phyloP scores from a whole-genome alignment of 2,888 invertebrate species.

The Drosophila sordidula region DNA sequence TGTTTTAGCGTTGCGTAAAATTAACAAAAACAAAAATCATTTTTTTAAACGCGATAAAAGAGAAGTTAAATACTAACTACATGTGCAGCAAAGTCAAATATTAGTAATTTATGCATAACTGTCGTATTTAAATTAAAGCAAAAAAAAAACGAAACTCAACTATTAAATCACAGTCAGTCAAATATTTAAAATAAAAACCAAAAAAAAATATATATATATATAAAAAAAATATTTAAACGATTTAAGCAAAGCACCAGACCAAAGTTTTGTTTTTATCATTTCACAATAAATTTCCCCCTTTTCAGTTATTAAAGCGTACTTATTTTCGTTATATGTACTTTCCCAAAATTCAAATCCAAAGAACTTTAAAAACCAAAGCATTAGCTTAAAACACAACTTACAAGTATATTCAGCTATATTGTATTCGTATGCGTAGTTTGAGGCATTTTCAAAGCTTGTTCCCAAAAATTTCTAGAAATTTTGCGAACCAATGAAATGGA shows the following conservation, averaged over 20 bases:
- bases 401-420: slow-evolving; percentile 69
- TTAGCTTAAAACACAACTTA: slow-evolving; percentile 51
- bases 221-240: slow-evolving; percentile 51
- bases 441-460: slow-evolving; percentile 83
- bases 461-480: slow-evolving; percentile 80
- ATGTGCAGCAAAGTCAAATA: slow-evolving; percentile 56
- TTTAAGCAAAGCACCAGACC: slow-evolving; percentile 41
- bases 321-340: slow-evolving; percentile 17
- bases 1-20: slow-evolving; percentile 77
- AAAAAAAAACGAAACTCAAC: slow-evolving; percentile 39
- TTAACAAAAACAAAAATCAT: slow-evolving; percentile 38
- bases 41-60: slow-evolving; percentile 46
- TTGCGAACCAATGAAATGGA: slow-evolving; percentile 68
- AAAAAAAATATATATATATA: slow-evolving; percentile 31
- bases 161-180: slow-evolving; percentile 57
- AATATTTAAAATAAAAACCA: slow-evolving; percentile 51
- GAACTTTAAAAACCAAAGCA: slow-evolving; percentile 39
- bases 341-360: slow-evolving; percentile 24
- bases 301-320: not conserved
- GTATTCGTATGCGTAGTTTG: slow-evolving; percentile 80
- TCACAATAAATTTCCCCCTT: slow-evolving; percentile 4
- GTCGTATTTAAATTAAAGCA: slow-evolving; percentile 75
- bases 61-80: slow-evolving; percentile 35
- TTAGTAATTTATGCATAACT: slow-evolving; percentile 82
- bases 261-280: slow-evolving; percentile 23